A percentile compares a stretch with the other conserved stretches of the same genome.
Evolutionary conservation across 1,140 invertebrate species (phyloP).

Genomic region (Drosophila miranda): DNA sequence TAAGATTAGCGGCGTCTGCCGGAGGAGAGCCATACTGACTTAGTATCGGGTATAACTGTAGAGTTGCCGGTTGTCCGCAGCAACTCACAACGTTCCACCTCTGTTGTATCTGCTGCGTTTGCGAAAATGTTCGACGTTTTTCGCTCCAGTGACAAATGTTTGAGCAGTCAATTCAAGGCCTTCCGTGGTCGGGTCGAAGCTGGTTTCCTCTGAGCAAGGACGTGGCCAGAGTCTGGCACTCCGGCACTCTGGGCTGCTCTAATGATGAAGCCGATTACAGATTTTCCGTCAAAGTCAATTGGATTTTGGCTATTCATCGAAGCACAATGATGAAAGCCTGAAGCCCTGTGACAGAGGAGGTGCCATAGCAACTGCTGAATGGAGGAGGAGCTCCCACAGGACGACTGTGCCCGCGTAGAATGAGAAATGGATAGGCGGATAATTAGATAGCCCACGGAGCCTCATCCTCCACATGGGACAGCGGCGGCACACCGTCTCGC

Average conservation of each 20-base stretch:
- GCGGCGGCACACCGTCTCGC: slow-evolving; percentile 88
- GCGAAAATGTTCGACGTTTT: slow-evolving; percentile 63
- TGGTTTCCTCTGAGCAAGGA: not conserved
- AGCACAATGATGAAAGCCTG: slow-evolving; percentile 12
- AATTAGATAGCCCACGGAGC: slow-evolving; percentile 84
- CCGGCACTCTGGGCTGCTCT: slow-evolving; percentile 24
- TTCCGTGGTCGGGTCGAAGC: not conserved
- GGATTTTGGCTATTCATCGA: slow-evolving; percentile 57
- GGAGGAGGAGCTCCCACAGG: no score
- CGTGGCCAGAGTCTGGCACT: slow-evolving; percentile 7
- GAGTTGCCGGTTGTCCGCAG: no score
- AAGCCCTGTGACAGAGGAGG: not conserved
- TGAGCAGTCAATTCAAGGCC: slow-evolving; percentile 65
- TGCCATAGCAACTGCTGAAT: slow-evolving; percentile 19
- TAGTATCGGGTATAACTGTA: no score
- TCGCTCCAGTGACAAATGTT: slow-evolving; percentile 71
- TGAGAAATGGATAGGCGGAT: slow-evolving; percentile 14
- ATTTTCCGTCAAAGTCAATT: slow-evolving; percentile 69
- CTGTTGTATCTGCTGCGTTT: slow-evolving; percentile 66
- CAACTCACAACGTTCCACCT: no score
- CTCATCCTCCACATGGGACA: slow-evolving; percentile 86
- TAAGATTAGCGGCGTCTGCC: no score
- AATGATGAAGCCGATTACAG: slow-evolving; percentile 68
- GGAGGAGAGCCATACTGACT: no score
- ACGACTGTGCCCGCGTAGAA: slow-evolving; percentile 8